phyloP scores from a whole-genome alignment of 2,113 vertebrate genomes.

The Ivindomyrus marchei region DNA sequence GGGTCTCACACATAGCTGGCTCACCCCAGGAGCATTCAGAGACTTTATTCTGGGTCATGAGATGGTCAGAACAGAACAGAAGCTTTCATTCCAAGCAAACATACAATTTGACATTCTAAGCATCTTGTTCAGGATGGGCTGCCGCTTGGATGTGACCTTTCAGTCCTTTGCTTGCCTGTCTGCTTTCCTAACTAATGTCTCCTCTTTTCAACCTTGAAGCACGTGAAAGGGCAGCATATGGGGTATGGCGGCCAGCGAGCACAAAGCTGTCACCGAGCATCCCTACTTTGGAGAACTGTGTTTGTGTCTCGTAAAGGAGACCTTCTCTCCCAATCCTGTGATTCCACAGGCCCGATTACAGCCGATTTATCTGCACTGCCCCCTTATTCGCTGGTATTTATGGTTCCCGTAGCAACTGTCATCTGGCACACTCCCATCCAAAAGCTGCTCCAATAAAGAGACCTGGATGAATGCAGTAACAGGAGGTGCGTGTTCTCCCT shows the following conservation, averaged over 20 bases:
- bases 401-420: slow-evolving; percentile 6
- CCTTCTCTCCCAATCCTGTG: neutral
- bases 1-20: neutral
- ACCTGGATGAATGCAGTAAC: neutral
- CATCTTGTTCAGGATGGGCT: neutral
- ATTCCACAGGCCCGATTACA: neutral
- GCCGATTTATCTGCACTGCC: neutral
- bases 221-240: neutral
- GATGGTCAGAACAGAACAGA: neutral
- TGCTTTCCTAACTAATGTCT: neutral
- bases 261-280: neutral
- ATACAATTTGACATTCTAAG: slow-evolving; percentile 4
- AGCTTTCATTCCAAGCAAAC: neutral
- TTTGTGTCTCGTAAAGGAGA: neutral
- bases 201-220: neutral
- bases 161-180: neutral
- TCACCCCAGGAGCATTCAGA: neutral
- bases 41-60: neutral
- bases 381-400: neutral
- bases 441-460: neutral
- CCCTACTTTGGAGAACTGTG: neutral
- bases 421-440: neutral
- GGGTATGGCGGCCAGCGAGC: neutral
- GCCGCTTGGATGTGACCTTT: neutral
- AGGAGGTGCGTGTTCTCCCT: neutral